Conservation (phyloP, 2,797 vertebrate genomes). For the Okamejei kenojei region DNA sequence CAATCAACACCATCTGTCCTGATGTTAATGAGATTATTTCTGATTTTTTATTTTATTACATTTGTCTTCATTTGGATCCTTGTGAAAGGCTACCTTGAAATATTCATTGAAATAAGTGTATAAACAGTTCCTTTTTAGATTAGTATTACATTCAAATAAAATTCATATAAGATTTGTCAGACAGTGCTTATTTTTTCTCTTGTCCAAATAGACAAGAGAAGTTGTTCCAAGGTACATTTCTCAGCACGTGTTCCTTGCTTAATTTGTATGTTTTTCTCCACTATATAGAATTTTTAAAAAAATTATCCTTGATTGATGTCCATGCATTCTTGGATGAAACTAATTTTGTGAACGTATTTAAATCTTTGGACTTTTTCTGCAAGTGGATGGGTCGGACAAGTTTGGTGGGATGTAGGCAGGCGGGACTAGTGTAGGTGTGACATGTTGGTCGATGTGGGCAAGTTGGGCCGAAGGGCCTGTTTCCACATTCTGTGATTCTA, state of each 20-base stretch:
- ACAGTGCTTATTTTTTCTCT: background rate
- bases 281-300: background rate
- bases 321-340: background rate
- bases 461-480: no score
- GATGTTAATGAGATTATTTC: background rate
- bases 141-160: background rate
- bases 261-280: background rate
- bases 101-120: background rate
- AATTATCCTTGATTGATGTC: background rate
- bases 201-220: background rate
- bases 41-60: background rate
- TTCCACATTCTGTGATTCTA: no score
- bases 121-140: background rate
- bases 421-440: no score
- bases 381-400: background rate
- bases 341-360: background rate
- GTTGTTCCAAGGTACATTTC: background rate
- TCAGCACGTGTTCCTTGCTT: background rate
- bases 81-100: background rate
- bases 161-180: background rate
- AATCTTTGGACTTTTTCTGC: conserved; percentile 4
- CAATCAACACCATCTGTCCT: background rate
- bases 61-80: background rate
- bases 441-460: no score
- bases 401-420: no score